Evolutionary conservation across 2,797 vertebrate species (phyloP), one percentile per base, ranked within the genome.

Genomic region (Cetoscarus ocellatus): DNA sequence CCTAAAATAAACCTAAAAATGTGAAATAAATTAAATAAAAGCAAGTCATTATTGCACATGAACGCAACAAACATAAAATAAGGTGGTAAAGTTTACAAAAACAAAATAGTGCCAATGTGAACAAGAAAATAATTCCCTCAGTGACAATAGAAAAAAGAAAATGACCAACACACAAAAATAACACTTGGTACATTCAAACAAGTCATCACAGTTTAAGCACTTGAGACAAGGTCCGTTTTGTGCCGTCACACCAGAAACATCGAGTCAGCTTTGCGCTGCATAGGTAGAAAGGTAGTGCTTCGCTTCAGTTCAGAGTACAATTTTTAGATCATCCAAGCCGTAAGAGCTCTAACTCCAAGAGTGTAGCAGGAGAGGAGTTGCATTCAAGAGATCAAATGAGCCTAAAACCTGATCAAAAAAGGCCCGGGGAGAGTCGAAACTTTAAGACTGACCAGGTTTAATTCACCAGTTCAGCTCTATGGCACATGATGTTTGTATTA

Each of bases 21-120:
- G 85, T 89, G 85, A 87, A 91, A 93, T 91, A 91, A 92, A 89
- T 89, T 86, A 91, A 92, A 88, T 91, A 88, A 92, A 92, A 91
- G 54, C 80, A 72, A 70, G 60, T 73, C 38, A 81, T 70, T 90
- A 88, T 88, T 92, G 90, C 90, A 92, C 86, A 87, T 53, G 59
- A 88, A 86, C 67, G 87, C 85, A 89, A 91, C 61, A 71, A 84
- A 88, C 75, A 77, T 80, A 87, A 86, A 77, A 79, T 86, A 88
- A 87, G 65, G 82, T 89, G 83, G 69, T 75, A 83, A 83, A 67
- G 75, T 86, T 81, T 75, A 83, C 72, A 78, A 79, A 76, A 84
- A 82, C 14, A 80, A 47, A 70, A 80, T 82, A 86, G 90, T 91
- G 88, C 80, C 70, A 62, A 81, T 79, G 79, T 86, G 87, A 69